Percentiles rank a stretch among this genome's conserved stretches.
These are phyloP conservation scores for Pomatostomus ruficeps DNA, from an alignment of 2,113 vertebrate species.

Conservation along the genomic window DNA sequence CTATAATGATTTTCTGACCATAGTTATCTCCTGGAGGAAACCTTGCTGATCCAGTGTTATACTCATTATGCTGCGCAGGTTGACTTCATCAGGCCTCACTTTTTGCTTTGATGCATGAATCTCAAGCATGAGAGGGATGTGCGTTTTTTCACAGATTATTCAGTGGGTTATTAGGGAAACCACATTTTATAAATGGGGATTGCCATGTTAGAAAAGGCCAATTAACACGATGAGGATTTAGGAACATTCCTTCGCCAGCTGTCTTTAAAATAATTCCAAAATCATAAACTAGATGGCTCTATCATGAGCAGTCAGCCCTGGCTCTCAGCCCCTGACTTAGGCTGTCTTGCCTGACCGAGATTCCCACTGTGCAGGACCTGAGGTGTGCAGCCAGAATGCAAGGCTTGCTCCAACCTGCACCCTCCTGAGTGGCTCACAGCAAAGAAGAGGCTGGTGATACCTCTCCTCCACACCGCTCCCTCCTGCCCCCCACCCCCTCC, in stretches of 20 bases:
- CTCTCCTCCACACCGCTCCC: not conserved
- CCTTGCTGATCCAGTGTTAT: not conserved
- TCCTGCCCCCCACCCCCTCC: not conserved
- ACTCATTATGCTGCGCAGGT: not conserved
- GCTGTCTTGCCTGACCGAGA: not conserved
- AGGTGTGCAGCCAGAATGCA: not conserved
- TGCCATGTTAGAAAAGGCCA: not conserved
- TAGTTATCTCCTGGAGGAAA: constrained; percentile 5
- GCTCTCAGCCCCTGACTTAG: not conserved
- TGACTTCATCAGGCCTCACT: not conserved
- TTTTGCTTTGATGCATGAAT: not conserved
- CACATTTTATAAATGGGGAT: not conserved
- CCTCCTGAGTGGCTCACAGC: not conserved
- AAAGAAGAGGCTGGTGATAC: not conserved
- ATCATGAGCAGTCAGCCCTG: not conserved
- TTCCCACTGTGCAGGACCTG: fast-evolving
- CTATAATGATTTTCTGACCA: not conserved
- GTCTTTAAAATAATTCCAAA: not conserved
- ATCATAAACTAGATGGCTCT: not conserved
- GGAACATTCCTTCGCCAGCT: not conserved
- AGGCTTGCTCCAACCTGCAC: not conserved
- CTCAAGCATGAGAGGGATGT: not conserved
- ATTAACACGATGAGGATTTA: not conserved
- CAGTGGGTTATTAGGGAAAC: not conserved
- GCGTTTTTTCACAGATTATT: not conserved